A percentile compares a stretch with the other conserved stretches of the same genome.
These are phyloP conservation scores for Tachina lurida DNA, from an alignment of 2,888 invertebrate genomes.

Conservation along the genomic window DNA sequence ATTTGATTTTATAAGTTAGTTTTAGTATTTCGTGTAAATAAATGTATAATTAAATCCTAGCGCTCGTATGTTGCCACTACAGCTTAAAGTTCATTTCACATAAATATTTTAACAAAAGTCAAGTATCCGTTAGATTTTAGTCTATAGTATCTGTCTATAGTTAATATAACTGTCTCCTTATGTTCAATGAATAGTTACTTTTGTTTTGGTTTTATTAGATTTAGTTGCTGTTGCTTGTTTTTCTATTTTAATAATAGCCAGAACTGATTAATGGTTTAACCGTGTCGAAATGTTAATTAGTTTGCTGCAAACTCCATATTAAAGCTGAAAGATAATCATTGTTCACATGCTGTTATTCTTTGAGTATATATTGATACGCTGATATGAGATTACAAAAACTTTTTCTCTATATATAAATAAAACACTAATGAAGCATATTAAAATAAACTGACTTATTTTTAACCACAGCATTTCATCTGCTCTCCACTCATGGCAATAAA, in stretches of 20 bases:
- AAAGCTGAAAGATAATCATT: not conserved
- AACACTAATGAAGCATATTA: constrained; percentile 53
- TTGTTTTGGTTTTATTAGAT: constrained; percentile 22
- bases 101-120: not conserved
- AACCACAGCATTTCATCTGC: not conserved
- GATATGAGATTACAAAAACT: constrained; percentile 1
- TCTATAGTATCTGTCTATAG: not conserved
- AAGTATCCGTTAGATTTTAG: not conserved
- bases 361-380: not conserved
- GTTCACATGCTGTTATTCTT: not conserved
- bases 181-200: constrained; percentile 47
- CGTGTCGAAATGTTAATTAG: constrained; percentile 70
- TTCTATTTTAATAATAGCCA: constrained; percentile 49
- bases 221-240: constrained; percentile 21
- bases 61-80: constrained; percentile 6
- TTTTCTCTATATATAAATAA: constrained; percentile 15
- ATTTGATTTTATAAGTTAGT: constrained; percentile 47
- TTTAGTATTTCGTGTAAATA: constrained; percentile 9
- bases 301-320: constrained; percentile 43
- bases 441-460: not conserved
- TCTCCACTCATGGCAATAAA: not conserved
- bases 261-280: constrained; percentile 63
- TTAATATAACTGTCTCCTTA: constrained; percentile 64
- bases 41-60: not conserved
- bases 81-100: not conserved